Base-by-base conservation (phyloP, 2,113 vertebrate genomes). In the Clarias magur region DNA sequence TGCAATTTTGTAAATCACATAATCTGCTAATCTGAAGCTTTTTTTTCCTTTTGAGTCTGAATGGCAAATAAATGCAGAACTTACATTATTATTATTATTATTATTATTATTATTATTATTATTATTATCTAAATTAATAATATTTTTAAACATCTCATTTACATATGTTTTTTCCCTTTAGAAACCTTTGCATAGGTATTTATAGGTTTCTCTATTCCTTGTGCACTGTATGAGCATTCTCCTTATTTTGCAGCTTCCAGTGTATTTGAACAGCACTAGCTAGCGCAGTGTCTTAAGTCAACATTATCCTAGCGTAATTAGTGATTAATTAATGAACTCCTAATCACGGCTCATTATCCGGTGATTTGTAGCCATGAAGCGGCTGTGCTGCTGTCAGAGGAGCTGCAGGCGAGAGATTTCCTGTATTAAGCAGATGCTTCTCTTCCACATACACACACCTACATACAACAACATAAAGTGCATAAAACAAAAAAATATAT, bases 321-420 rank as follows among this genome's bases (percentile, higher is more conserved):
- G 86, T 83, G 86, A 87, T 87, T 87, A 83, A 87, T 87, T 87
- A 87, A 87, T 83, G 80, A 83, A 87, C 86, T 87, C 80, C 80
- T 83, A 83, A 87, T 87, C 70, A 83, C 59, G 38, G 81, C 86
- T 87, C 86, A 78, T 87, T 87, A 87, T 83, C 70, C 70, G 27
- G 80, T 82, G 86, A 87, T 82, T 87, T 82, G 86, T 82, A 76
- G 86, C 81, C 57, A 59, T 57, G 70, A 65, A 76, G 59, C 27
- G 86, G 59, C 57, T 65, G 80, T 67, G 80, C 86, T 87, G 68
- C 70, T 73, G 68, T 73, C 83, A 75, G 83, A 84, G 68, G 82
- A 87, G 80, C 86, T 67, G 84, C 62, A 57, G 75, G 75, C 75
- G 12, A 80, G 84, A 80, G 60, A 67, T 80, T 63, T 67, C 80